Evolutionary conservation across 2,888 invertebrate species (phyloP), one percentile per base, ranked within the genome.

Genomic region (Idaea dimidiata): DNA sequence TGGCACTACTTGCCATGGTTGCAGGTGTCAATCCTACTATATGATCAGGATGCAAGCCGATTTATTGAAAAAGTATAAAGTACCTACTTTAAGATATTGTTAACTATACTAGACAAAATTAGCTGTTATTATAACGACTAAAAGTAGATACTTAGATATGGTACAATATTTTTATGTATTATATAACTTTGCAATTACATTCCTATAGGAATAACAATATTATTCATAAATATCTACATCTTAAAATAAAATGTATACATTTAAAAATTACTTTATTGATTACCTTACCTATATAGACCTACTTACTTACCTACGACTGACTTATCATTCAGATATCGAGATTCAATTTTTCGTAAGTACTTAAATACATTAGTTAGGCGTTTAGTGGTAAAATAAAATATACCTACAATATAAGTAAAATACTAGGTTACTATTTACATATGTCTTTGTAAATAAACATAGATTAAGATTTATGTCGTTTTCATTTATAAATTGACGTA

Each of bases 1-100:
- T 99, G 99, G 99, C 99, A 0, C 91, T 99, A 1, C 92, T 99
- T 17, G 96, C 98, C 0, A 97, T 98, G 95, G 96, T 99, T 1
- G 94, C 98, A 16, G 97, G 97, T 60, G 87, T 88, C 14, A 91
- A 91, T 66, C 92, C 91, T 0, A 81, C 91, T n/a, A 78, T 79
- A 60, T 88, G 74, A 78, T 60, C 17, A 60, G 33, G 17, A 43
- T 4, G 14, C 16, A 24, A 56, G 14, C 10, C 56, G 1, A 43
- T 10, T 43, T 43, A 14, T 43, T 14, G 43, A 43, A 43, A 14
- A 43, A 43, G 43, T 43, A 43, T 43, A 43, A n/a, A 7, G 14
- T 43, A 43, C 3, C 7, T 14, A 43, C 10, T 43, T 43, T 43
- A 10, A 10, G 43, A 43, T 43, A 43, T 43, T 14, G 14, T 8